Conservation (phyloP, 1,140 invertebrate genomes). For the Atta texana region DNA sequence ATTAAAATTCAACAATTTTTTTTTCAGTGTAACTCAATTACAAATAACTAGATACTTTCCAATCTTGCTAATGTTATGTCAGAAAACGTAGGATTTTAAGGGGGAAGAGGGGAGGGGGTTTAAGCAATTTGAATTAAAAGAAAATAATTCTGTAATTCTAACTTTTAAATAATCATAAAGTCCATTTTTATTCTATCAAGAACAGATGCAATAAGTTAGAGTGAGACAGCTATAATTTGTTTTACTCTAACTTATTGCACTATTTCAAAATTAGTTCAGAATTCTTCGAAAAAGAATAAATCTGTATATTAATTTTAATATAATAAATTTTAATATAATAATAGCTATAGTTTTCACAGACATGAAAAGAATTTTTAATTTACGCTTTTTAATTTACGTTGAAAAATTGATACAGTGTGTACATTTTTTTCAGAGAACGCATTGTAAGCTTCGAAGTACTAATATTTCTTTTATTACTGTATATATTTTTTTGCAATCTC, state of each 20-base stretch:
- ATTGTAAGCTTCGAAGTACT: constrained; percentile 50
- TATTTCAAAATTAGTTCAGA: too few species aligned
- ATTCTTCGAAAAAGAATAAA: too few species aligned
- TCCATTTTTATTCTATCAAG: too few species aligned
- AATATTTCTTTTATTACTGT: background rate
- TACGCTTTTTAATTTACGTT: constrained; percentile 29
- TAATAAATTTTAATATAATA: constrained; percentile 9
- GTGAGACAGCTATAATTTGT: too few species aligned
- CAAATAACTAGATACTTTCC: too few species aligned
- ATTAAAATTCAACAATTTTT: too few species aligned
- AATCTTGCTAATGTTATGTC: too few species aligned
- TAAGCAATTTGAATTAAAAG: background rate
- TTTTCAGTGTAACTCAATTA: too few species aligned
- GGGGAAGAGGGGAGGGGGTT: background rate
- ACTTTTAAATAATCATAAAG: background rate
- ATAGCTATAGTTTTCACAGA: background rate
- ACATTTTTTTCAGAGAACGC: constrained; percentile 60
- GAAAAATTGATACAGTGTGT: constrained; percentile 57
- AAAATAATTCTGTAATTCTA: background rate
- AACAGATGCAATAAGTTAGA: too few species aligned
- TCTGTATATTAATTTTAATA: background rate
- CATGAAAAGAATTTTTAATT: background rate
- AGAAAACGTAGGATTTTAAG: background rate
- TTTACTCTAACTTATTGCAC: too few species aligned
- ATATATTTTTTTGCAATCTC: background rate